Percentiles rank a stretch among this genome's conserved stretches.
Conservation (phyloP, 2,113 vertebrate species). For the Prolemur simus region DNA sequence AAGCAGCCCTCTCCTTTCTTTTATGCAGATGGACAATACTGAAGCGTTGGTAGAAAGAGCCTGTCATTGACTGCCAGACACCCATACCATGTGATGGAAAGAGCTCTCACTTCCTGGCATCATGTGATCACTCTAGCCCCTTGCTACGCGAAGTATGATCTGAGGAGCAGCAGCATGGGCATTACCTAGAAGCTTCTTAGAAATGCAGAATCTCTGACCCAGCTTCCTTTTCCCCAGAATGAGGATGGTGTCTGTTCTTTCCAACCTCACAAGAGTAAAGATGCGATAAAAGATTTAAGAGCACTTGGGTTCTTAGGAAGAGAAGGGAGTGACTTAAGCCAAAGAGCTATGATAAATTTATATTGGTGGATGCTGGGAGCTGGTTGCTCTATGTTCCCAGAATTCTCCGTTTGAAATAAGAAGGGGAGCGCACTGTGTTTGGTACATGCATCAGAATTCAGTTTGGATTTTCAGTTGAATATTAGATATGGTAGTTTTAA, state of each 20-base stretch:
- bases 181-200: neutral
- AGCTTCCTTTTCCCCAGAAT: conserved; percentile 16
- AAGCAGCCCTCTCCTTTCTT: neutral
- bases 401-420: neutral
- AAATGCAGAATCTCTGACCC: neutral
- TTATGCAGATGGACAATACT: neutral
- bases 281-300: conserved; percentile 46
- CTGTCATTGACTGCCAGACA: neutral
- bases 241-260: neutral
- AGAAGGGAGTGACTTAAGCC: neutral
- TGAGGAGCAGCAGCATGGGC: neutral
- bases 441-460: neutral
- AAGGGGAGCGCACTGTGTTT: neutral
- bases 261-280: neutral
- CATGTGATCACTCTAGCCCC: neutral
- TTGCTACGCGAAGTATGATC: neutral
- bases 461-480: neutral
- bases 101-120: neutral
- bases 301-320: neutral
- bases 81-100: neutral
- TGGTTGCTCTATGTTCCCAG: neutral
- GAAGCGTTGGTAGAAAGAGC: neutral
- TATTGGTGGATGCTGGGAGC: neutral
- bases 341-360: neutral
- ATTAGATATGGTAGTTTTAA: neutral